phyloP scores from a whole-genome alignment of 2,113 vertebrate genomes.

The Chaetorhynchus papuensis region DNA sequence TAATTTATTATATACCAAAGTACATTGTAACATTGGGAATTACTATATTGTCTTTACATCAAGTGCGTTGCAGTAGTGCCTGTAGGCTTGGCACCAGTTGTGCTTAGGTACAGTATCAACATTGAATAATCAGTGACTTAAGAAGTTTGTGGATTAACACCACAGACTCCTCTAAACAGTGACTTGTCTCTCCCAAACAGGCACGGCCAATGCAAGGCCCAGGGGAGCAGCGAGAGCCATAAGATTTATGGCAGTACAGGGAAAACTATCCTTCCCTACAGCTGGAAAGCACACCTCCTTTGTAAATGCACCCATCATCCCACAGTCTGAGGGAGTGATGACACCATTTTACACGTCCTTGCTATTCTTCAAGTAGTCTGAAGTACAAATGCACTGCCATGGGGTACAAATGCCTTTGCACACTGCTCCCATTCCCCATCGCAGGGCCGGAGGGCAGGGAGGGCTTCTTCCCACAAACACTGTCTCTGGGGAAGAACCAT shows the following conservation, averaged over 20 bases:
- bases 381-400: not conserved
- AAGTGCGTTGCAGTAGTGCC: not conserved
- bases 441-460: fast-evolving
- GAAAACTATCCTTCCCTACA: not conserved
- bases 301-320: not conserved
- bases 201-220: not conserved
- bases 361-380: not conserved
- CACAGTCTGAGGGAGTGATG: not conserved
- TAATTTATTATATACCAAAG: not conserved
- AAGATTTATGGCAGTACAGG: not conserved
- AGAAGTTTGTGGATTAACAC: not conserved
- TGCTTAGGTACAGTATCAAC: not conserved
- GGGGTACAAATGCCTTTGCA: not conserved
- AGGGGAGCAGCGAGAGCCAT: not conserved
- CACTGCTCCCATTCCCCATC: not conserved
- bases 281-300: not conserved
- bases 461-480: not conserved
- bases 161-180: not conserved
- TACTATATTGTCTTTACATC: not conserved
- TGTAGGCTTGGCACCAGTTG: not conserved
- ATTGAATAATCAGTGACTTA: not conserved
- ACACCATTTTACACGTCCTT: not conserved
- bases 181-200: not conserved
- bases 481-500: not conserved
- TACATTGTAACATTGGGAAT: not conserved